Percentiles rank a stretch among this genome's conserved stretches.
Conservation (phyloP, 2,113 vertebrate genomes). For the Machaerirhynchus nigripectus region DNA sequence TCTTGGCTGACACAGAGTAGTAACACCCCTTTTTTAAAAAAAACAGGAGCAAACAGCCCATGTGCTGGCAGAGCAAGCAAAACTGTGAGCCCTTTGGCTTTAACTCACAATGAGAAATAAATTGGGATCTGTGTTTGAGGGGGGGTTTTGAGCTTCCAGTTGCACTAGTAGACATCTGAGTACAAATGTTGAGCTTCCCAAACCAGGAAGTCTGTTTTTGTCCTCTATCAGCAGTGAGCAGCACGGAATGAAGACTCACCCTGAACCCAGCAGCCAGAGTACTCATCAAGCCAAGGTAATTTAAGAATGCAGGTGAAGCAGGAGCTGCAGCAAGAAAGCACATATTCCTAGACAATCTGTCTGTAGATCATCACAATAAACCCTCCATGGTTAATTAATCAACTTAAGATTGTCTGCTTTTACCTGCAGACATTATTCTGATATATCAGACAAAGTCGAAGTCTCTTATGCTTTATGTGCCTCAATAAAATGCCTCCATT, state of each 20-base stretch:
- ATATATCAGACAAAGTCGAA: background rate
- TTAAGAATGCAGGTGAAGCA: background rate
- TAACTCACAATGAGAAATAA: background rate
- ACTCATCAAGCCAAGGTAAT: background rate
- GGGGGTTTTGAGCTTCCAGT: background rate
- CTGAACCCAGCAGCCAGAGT: accelerated
- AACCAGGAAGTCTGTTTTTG: background rate
- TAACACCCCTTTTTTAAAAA: conserved; percentile 69
- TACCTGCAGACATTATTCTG: background rate
- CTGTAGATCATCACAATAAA: background rate
- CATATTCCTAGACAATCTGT: background rate
- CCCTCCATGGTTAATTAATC: background rate
- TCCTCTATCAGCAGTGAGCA: background rate
- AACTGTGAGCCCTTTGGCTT: background rate
- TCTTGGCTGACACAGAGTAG: conserved; percentile 18
- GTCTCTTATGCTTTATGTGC: background rate
- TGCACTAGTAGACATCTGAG: background rate
- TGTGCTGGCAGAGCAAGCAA: background rate
- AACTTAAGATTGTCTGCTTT: background rate
- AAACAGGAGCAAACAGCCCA: conserved; percentile 20
- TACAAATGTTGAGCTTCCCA: background rate
- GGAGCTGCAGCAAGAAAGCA: background rate
- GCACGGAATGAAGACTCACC: background rate
- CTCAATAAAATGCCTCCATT: background rate
- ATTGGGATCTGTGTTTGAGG: background rate